Conservation (phyloP, 1,140 invertebrate species). For the Ylistrum balloti region DNA sequence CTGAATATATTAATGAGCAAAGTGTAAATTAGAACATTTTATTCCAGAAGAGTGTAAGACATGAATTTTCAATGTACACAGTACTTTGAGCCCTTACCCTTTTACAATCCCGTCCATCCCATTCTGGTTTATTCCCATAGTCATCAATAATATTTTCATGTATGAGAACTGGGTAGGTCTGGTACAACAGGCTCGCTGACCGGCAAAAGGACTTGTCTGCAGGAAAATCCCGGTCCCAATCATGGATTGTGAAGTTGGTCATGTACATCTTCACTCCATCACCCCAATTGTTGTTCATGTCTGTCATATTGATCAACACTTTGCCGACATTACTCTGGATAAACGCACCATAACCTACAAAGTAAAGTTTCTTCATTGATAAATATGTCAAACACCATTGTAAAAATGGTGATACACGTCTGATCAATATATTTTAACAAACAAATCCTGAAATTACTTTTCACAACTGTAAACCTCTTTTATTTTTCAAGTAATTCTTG, state of each 20-base stretch:
- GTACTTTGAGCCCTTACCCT: too few relatives aligned
- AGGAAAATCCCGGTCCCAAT: constrained; percentile 71
- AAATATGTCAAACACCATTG: too few relatives aligned
- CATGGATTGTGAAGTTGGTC: constrained; percentile 75
- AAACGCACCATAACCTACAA: constrained; percentile 90
- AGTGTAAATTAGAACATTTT: too few relatives aligned
- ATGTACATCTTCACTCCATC: constrained; percentile 88
- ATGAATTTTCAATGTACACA: too few relatives aligned
- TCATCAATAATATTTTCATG: constrained; percentile 70
- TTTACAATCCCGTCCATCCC: constrained; percentile 60
- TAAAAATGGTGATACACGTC: constrained; percentile 22
- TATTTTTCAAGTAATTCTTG: too few relatives aligned
- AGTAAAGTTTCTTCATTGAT: neutral
- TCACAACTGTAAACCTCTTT: too few relatives aligned
- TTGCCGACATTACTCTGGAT: constrained; percentile 92
- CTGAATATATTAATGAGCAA: too few relatives aligned
- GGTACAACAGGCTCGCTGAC: constrained; percentile 46
- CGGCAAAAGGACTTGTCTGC: constrained; percentile 68
- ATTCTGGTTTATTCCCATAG: constrained; percentile 65
- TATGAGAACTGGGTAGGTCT: constrained; percentile 68
- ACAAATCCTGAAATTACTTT: too few relatives aligned
- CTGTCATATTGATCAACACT: constrained; percentile 94
- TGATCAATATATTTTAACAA: neutral
- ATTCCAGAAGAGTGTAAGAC: too few relatives aligned
- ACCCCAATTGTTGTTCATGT: constrained; percentile 95